These are phyloP conservation scores for Carposina sasakii DNA, from an alignment of 1,140 invertebrate species.

Conservation along the genomic window DNA sequence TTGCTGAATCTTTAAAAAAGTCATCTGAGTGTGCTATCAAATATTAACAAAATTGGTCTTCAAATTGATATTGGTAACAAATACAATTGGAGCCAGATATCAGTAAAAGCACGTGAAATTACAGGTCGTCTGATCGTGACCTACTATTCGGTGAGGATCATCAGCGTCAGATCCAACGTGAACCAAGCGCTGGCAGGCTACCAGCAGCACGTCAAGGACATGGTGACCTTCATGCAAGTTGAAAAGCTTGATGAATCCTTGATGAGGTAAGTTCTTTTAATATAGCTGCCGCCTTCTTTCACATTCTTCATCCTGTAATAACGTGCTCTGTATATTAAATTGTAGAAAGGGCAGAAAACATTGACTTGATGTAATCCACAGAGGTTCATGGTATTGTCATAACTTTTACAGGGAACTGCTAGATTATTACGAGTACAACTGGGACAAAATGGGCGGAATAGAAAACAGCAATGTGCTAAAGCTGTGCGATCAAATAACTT, in stretches of 20 bases:
- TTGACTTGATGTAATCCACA: too few species aligned
- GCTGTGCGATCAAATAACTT: constrained; percentile 51
- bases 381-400: too few species aligned
- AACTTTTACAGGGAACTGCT: constrained; percentile 39
- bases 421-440: constrained; percentile 46
- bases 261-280: constrained; percentile 36
- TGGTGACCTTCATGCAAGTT: constrained; percentile 49
- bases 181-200: constrained; percentile 57
- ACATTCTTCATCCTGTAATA: too few species aligned
- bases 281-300: too few species aligned
- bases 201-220: constrained; percentile 58
- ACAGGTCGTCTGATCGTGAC: constrained; percentile 54
- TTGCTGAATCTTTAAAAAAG: too few species aligned
- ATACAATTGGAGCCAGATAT: too few species aligned
- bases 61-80: too few species aligned
- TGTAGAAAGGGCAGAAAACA: too few species aligned
- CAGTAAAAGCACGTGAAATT: too few species aligned
- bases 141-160: constrained; percentile 63
- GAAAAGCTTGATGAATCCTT: constrained; percentile 40
- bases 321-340: too few species aligned
- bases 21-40: too few species aligned
- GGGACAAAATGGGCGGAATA: constrained; percentile 51
- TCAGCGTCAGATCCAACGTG: constrained; percentile 57
- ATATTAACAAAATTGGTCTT: too few species aligned
- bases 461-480: constrained; percentile 47